Base-by-base conservation (phyloP, 1,140 invertebrate species). In the Contarinia nasturtii region DNA sequence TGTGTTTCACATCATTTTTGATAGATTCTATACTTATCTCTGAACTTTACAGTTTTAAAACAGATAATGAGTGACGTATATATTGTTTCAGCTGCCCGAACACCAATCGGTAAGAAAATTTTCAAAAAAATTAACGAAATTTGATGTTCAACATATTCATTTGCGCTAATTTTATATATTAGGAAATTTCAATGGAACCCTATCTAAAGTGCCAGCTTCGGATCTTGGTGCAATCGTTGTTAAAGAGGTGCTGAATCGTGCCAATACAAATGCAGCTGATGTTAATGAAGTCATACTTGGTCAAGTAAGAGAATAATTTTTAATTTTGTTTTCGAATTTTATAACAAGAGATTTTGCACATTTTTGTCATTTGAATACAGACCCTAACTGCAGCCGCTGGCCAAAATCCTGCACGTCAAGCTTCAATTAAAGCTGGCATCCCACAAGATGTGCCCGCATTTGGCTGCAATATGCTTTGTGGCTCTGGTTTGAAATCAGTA, bases 211-310 rank as follows among this genome's bases (percentile, higher is more conserved):
- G 2, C 71, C 75, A 58, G 77, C 79, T 42, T 72, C 77, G 56
- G 78, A 86, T 50, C 61, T 91, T n/a, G 86, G 86, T 38, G 65
- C 75, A 45, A 60, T 79, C 51, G 82, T 79, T 12, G 84, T 91
- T 37, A 74, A 74, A 58, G 83, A 86, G 63, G 74, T 77, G 36
- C 55, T 89, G 10, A 58, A 58, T 40, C 67, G 79, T 57, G 73
- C 75, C 21, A 69, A 72, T 49, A 56, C 89, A 10, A 57, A 67
- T 46, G 64, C 74, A 11, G 61, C 68, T 33, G 75, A 86, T 61
- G 77, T 90, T 21, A 76, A 75, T 40, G 84, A 90, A 72, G 82
- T 90, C n/a, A 82, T 90, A 51, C 61, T 90, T 54, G 87, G 87
- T 22, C 86, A 91, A 67, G 85, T 87, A 65, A 65, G 55, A 50